These are phyloP conservation scores for Apis florea DNA, from an alignment of 1,140 invertebrate species.

Conservation along the genomic window DNA sequence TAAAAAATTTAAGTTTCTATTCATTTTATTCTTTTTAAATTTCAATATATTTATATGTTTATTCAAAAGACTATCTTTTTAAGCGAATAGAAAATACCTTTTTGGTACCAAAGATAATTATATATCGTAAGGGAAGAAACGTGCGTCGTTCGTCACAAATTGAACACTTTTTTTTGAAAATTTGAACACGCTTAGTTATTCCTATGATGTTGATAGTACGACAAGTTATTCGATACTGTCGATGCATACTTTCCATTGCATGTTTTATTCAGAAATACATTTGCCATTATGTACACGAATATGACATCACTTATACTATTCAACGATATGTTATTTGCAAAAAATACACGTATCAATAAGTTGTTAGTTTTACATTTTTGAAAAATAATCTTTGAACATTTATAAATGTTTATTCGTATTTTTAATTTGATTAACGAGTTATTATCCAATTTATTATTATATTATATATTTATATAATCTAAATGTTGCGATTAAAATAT, in stretches of 20 bases:
- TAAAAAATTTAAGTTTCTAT: too few relatives aligned
- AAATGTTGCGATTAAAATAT: too few relatives aligned
- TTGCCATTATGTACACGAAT: neutral
- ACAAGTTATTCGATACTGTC: neutral
- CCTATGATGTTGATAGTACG: neutral
- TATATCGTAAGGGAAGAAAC: neutral
- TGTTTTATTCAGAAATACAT: constrained; percentile 18
- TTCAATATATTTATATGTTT: too few relatives aligned
- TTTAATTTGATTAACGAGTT: neutral
- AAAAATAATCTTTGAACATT: neutral
- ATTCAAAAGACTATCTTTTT: too few relatives aligned
- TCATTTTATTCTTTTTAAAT: too few relatives aligned
- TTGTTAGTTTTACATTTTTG: neutral
- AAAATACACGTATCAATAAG: neutral
- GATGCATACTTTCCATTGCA: constrained; percentile 7
- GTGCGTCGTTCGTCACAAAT: neutral
- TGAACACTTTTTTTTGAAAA: neutral
- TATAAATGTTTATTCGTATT: neutral
- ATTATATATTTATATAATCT: too few relatives aligned
- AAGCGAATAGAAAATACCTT: neutral
- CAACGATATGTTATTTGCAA: neutral
- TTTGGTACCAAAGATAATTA: neutral
- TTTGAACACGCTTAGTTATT: neutral
- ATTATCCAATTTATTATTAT: neutral
- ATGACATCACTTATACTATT: constrained; percentile 32